phyloP scores from a whole-genome alignment of 2,797 vertebrate genomes.

The Botia almorhae region DNA sequence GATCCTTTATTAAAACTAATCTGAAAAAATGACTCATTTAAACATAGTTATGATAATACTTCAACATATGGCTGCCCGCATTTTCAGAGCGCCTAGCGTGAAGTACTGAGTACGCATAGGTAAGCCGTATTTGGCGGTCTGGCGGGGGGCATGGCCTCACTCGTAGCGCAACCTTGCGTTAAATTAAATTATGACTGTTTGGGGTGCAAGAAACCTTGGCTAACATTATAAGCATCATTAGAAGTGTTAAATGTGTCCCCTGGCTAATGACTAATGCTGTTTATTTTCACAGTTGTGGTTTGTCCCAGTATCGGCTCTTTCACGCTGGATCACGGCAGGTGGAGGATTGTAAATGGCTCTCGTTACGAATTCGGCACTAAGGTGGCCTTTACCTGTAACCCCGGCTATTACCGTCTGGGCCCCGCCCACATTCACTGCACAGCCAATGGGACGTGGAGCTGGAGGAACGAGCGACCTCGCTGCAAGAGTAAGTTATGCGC shows the following conservation, averaged over 20 bases:
- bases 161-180: not conserved
- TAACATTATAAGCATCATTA: not conserved
- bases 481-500: conserved; percentile 88
- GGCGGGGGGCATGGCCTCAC: not conserved
- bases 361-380: conserved; percentile 96
- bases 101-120: not conserved
- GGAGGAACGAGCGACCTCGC: conserved; percentile 93
- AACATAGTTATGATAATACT: not conserved
- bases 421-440: conserved; percentile 95
- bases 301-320: conserved; percentile 98
- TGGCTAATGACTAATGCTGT: not conserved
- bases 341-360: conserved; percentile 95
- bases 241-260: not conserved
- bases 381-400: conserved; percentile 95
- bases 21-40: not conserved
- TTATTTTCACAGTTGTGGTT: conserved; percentile 81
- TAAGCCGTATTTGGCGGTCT: not conserved
- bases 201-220: not conserved
- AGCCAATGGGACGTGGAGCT: conserved; percentile 96
- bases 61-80: not conserved
- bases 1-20: not conserved
- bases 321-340: conserved; percentile 95
- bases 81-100: not conserved
- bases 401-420: conserved; percentile 93
- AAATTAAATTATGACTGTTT: conserved; percentile 6